Evolutionary conservation across 2,113 vertebrate species (phyloP).

Genomic region (Maccullochella peelii): DNA sequence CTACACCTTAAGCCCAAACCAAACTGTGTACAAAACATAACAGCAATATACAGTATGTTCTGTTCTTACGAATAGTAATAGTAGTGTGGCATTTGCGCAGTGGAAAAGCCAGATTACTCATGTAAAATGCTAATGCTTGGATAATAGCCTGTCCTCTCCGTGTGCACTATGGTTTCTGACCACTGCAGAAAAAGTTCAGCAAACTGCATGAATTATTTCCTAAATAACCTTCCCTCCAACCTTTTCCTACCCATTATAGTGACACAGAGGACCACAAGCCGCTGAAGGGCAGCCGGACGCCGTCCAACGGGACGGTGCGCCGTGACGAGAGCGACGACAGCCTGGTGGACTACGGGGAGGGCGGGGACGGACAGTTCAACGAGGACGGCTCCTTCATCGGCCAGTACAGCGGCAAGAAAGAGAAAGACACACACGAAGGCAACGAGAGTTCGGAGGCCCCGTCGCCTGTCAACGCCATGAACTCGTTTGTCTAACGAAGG

Average conservation of each 20-base stretch:
- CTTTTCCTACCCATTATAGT: conserved; percentile 74
- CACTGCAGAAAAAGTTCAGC: conserved; percentile 27
- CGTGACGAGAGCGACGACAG: conserved; percentile 97
- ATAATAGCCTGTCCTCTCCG: conserved; percentile 21
- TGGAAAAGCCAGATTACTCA: conserved; percentile 59
- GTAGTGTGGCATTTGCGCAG: conserved; percentile 56
- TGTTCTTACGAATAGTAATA: not conserved
- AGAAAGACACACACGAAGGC: conserved; percentile 96
- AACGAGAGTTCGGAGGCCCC: conserved; percentile 98
- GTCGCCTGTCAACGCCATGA: conserved; percentile 98
- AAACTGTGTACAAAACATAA: not conserved
- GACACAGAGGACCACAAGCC: conserved; percentile 98
- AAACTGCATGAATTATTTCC: not conserved
- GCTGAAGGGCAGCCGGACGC: conserved; percentile 95
- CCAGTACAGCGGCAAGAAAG: conserved; percentile 98
- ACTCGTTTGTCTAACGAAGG: conserved; percentile 92
- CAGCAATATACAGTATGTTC: not conserved
- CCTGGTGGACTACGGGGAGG: conserved; percentile 98
- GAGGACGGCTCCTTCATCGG: conserved; percentile 98
- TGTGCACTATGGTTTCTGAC: conserved; percentile 48
- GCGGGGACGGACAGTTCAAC: conserved; percentile 97
- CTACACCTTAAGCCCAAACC: not conserved
- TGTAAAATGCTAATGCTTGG: conserved; percentile 19
- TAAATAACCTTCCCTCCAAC: not conserved
- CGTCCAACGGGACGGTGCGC: conserved; percentile 97